These are phyloP conservation scores for Ectropis crepuscularia DNA, from an alignment of 2,888 invertebrate genomes.

Conservation along the genomic window DNA sequence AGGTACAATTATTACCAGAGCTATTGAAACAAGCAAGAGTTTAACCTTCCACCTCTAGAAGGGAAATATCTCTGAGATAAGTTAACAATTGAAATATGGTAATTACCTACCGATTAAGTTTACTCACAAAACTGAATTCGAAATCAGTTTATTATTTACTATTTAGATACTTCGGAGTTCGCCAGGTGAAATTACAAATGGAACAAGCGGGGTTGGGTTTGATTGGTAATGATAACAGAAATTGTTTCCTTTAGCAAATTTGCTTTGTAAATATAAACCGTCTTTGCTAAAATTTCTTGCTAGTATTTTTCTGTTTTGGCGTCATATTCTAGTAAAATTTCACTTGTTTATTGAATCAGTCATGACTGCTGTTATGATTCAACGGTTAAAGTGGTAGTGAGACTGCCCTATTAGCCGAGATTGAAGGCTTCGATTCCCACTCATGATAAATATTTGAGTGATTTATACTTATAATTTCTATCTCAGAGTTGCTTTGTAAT, in stretches of 20 bases:
- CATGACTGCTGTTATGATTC: too few relatives aligned
- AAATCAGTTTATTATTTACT: conserved; percentile 35
- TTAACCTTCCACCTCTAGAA: conserved; percentile 11
- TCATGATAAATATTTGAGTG: too few relatives aligned
- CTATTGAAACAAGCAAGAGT: conserved; percentile 1
- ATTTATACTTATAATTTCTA: too few relatives aligned
- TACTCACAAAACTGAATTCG: conserved; percentile 26
- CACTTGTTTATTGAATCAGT: neutral
- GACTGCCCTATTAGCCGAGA: too few relatives aligned
- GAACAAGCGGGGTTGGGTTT: conserved; percentile 9
- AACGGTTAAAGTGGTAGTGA: too few relatives aligned
- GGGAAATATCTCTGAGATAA: conserved; percentile 17
- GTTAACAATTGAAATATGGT: conserved; percentile 30
- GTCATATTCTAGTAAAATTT: too few relatives aligned
- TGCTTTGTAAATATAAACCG: conserved; percentile 2
- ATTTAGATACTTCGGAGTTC: conserved; percentile 24
- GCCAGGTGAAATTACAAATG: conserved; percentile 22
- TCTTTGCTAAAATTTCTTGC: neutral
- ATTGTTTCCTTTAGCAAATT: conserved; percentile 18
- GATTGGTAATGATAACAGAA: conserved; percentile 21
- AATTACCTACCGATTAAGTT: conserved; percentile 28
- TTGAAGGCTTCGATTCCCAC: too few relatives aligned
- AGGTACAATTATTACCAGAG: neutral
- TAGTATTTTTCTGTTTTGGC: neutral
- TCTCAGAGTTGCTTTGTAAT: too few relatives aligned